Base-by-base conservation (phyloP, 2,113 vertebrate species). In the Larimichthys polyactis region DNA sequence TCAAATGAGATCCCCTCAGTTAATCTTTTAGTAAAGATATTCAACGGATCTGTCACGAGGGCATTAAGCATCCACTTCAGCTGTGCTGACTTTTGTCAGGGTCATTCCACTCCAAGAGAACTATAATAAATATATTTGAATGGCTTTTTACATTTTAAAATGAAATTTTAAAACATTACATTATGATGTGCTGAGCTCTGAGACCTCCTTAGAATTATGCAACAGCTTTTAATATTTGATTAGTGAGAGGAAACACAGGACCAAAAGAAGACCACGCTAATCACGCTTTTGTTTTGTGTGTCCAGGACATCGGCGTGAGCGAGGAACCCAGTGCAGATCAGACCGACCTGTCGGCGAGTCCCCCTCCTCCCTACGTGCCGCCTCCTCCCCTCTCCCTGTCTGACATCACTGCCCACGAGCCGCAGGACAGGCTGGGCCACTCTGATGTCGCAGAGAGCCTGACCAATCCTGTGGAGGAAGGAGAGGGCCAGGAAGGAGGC, bases 241-340 rank as follows among this genome's bases (percentile, higher is more conserved):
- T 59, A 17, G 27, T 17, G 57, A 36, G 16, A 60, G 29, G 17
- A 59, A 59, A 60, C 27, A 60, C 16, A 29, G 20, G 58, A 17
- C 10, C 17, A 36, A 60, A 60, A 10, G 6, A 32, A 32, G 58
- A 60, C 1, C 27, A 2, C 27, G 27, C 27, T 27, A 29, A 62
- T 19, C 17, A 36, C 29, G 4, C 15, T 24, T 15, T 69, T 57
- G 8, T 57, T 75, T 24, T 64, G 0, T 17, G 2, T 3, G 0
- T 79, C 40, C 52, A 94, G 93, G 95, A 96, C 58, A 92, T 96
- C 2, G 89, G 92, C 0, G 92, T 94, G 55, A 92, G 85, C 4
- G 95, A 94, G 46, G 95, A 94, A 8, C 77, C 92, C 29, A 90
- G 91, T 14, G 89, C 89, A 3, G 94, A 95, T 58, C 94, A 94